These are phyloP conservation scores for Tringa solitaria DNA, from an alignment of 2,113 vertebrate species.

Conservation along the genomic window DNA sequence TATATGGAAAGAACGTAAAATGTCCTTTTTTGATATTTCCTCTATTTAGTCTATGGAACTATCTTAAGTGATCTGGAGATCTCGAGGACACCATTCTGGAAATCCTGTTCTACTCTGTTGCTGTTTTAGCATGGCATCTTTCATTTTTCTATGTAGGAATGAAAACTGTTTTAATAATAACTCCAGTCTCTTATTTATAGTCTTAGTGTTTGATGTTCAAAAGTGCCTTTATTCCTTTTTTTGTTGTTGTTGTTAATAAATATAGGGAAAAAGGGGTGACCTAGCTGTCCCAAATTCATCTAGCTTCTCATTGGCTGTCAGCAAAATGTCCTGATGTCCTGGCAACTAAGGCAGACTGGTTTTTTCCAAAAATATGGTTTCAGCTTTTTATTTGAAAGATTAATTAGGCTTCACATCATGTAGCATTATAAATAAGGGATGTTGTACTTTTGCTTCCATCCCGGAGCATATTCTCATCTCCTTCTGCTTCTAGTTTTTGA, in stretches of 20 bases:
- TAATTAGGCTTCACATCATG: background rate
- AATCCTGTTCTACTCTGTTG: background rate
- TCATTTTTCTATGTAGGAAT: background rate
- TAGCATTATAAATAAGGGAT: background rate
- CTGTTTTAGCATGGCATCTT: background rate
- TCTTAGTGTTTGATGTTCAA: background rate
- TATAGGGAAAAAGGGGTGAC: background rate
- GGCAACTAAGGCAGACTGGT: background rate
- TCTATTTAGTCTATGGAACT: accelerated
- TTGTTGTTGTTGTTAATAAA: background rate
- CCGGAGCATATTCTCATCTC: background rate
- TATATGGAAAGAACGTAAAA: background rate
- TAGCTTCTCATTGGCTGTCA: background rate
- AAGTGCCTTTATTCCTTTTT: background rate
- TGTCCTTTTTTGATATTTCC: background rate
- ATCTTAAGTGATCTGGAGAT: background rate
- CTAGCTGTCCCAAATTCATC: background rate
- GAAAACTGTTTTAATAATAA: background rate
- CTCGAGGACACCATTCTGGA: accelerated
- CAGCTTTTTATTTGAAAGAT: background rate
- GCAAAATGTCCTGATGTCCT: background rate
- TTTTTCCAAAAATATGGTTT: background rate
- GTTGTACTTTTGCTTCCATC: background rate
- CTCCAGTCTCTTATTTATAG: background rate
- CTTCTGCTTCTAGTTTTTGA: background rate